Evolutionary conservation across 2,797 vertebrate genomes (phyloP), one percentile per base, ranked within the genome.

Genomic region (Pampus argenteus): DNA sequence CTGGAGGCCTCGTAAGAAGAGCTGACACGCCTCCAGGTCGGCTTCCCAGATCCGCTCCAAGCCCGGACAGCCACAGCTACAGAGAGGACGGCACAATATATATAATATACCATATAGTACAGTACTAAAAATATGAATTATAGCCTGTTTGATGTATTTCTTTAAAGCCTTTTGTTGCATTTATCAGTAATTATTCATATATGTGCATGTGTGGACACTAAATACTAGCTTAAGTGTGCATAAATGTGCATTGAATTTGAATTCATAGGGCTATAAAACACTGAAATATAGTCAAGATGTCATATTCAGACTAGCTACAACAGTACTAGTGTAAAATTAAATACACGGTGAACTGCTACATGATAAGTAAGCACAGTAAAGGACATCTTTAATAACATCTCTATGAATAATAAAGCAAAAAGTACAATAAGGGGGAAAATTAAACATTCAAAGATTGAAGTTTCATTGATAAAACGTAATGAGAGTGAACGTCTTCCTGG

Each of bases 1-100:
- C 79, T 95, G 93, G 75, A 96, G 91, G 22, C 92, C 93, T 75
- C 83, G 93, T 51, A 96, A 70, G 73, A 97, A 93, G 62, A 97
- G 86, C 87, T 92, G 95, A 86, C 97, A 98, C 1, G 95, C 93
- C 87, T 98, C 96, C 88, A 96, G 89, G 89, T 98, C 97, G 3
- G 96, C 95, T 84, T 96, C 95, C 95, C 96, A 97, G 79, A 97
- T 94, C 79, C 91, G 93, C 77, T 94, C 94, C 84, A 97, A 84
- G 61, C 93, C 92, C 0, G 94, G 93, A 82, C 93, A 95, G 66
- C 90, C 63, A 1, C 93, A 95, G 79, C 97, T 97, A 79, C 65
- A 86, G 68, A 78, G 80, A 80, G 78, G n/a, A n/a, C n/a, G 42
- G 34, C 8, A 36, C 34, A 31, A 63, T 29, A 69, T 29, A 10